These are phyloP conservation scores for Neolamprologus ventralis DNA, from an alignment of 2,113 vertebrate genomes.

Conservation along the genomic window DNA sequence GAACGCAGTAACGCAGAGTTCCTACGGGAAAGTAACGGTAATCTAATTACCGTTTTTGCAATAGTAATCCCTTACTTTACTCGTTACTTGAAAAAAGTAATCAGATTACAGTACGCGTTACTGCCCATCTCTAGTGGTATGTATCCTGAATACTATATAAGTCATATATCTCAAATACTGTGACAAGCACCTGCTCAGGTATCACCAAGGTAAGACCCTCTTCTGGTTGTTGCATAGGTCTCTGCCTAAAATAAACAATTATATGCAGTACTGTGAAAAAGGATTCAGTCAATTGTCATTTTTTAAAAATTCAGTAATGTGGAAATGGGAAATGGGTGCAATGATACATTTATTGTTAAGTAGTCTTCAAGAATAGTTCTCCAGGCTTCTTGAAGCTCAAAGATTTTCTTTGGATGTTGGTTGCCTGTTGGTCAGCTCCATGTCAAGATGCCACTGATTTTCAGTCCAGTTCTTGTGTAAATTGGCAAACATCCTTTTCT, in stretches of 20 bases:
- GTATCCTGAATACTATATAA: slow-evolving; percentile 46
- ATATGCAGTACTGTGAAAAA: neutral
- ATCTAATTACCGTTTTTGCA: no score
- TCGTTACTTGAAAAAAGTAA: no score
- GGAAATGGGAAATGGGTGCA: neutral
- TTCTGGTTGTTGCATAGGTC: neutral
- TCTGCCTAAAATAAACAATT: neutral
- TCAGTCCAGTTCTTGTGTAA: neutral
- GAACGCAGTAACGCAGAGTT: no score
- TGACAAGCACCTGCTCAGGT: slow-evolving; percentile 25
- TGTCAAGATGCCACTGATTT: neutral
- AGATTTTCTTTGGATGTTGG: neutral
- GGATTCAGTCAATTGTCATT: neutral
- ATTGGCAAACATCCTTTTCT: neutral
- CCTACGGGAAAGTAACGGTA: no score
- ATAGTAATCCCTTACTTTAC: no score
- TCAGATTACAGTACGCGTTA: no score
- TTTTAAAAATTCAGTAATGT: neutral
- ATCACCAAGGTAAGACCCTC: slow-evolving; percentile 31
- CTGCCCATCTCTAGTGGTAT: neutral
- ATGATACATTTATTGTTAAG: neutral
- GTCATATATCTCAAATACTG: neutral
- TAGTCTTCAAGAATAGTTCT: neutral
- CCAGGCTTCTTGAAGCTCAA: neutral
- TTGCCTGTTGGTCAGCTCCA: neutral